phyloP scores from a whole-genome alignment of 2,113 vertebrate species.

The Callipepla californica region DNA sequence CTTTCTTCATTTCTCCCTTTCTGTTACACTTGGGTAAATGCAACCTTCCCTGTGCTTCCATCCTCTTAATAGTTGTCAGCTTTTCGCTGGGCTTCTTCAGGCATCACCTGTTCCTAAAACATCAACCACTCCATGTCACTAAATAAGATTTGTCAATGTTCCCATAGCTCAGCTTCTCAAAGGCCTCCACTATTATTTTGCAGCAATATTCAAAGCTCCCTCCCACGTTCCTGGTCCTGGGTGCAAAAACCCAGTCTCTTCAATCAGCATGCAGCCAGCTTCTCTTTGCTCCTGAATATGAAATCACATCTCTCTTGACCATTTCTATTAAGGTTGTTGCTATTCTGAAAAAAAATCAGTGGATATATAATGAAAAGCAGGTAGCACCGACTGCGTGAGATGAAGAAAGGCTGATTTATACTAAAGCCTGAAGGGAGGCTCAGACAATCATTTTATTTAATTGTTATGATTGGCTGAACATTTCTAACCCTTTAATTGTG shows the following conservation, averaged over 20 bases:
- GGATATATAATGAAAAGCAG: neutral
- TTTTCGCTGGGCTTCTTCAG: neutral
- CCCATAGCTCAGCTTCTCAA: neutral
- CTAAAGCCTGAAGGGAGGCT: neutral
- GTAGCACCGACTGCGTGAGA: neutral
- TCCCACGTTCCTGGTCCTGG: neutral
- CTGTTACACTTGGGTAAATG: neutral
- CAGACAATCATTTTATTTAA: slow-evolving; percentile 38
- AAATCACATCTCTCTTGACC: neutral
- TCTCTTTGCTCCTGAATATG: neutral
- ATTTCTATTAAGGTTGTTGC: neutral
- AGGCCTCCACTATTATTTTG: neutral
- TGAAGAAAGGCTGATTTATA: slow-evolving; percentile 14
- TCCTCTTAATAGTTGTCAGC: neutral
- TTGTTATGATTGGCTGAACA: slow-evolving; percentile 42
- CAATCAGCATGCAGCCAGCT: neutral
- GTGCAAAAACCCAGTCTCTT: neutral
- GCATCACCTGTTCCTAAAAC: neutral
- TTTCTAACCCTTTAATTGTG: slow-evolving; percentile 48
- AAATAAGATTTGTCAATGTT: neutral
- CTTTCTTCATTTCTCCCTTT: neutral
- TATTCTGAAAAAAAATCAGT: neutral
- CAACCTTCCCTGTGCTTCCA: neutral
- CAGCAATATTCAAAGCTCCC: neutral
- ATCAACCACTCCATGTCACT: neutral